Evolutionary conservation across 2,797 vertebrate species (phyloP).

Genomic region (Hipposideros larvatus): DNA sequence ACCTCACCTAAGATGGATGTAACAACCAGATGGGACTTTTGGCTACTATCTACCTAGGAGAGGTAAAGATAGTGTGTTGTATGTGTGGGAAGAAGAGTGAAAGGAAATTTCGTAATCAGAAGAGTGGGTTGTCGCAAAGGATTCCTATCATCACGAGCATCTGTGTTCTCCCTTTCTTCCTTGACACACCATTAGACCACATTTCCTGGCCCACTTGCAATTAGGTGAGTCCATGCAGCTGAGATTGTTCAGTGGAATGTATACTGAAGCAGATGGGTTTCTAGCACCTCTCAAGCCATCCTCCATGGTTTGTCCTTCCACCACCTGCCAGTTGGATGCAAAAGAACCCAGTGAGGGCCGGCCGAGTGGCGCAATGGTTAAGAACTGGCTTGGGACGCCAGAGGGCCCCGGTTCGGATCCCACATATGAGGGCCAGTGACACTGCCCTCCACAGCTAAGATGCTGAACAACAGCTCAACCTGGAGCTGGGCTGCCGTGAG

Average conservation of each 20-base stretch:
- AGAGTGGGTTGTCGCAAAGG: background rate
- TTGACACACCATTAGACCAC: background rate
- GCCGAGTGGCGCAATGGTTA: too few species aligned
- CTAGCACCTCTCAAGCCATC: background rate
- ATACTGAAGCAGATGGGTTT: background rate
- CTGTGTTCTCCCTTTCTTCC: background rate
- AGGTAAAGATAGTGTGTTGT: background rate
- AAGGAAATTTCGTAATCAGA: background rate
- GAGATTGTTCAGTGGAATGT: background rate
- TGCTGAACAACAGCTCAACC: too few species aligned
- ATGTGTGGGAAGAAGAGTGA: background rate
- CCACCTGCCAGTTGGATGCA: background rate
- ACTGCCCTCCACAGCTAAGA: too few species aligned
- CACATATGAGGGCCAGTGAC: too few species aligned
- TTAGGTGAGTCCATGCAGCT: background rate
- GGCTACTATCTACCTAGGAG: background rate
- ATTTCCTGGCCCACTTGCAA: background rate
- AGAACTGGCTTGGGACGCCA: too few species aligned
- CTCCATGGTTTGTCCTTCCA: conserved; percentile 7
- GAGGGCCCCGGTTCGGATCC: too few species aligned
- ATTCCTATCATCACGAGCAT: background rate
- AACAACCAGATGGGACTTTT: background rate
- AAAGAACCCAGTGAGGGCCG: background rate
- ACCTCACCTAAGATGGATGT: background rate
- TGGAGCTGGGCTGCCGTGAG: too few species aligned